Percentiles rank a stretch among this genome's conserved stretches.
These are phyloP conservation scores for Pygocentrus nattereri DNA, from an alignment of 2,797 vertebrate species.

Conservation along the genomic window DNA sequence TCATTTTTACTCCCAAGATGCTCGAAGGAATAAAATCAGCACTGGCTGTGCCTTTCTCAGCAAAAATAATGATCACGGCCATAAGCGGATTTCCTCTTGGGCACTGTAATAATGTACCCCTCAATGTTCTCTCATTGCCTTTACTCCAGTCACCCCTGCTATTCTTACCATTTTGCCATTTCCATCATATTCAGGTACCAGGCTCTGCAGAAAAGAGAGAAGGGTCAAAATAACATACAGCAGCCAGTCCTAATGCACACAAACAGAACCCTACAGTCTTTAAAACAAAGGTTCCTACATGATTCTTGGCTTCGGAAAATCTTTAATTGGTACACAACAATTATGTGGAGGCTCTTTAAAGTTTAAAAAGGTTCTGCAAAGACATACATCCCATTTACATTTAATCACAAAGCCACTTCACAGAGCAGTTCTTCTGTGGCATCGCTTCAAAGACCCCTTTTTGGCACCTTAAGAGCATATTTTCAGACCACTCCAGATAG, in stretches of 20 bases:
- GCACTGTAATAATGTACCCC: neutral
- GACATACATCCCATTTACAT: neutral
- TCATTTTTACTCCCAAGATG: neutral
- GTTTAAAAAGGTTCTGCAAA: neutral
- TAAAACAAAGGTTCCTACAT: neutral
- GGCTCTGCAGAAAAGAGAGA: neutral
- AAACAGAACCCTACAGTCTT: neutral
- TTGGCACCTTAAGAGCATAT: neutral
- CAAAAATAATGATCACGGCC: neutral
- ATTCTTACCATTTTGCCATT: neutral
- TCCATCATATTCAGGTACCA: no score
- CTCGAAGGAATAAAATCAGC: neutral
- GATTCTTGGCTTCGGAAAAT: neutral
- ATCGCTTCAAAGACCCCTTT: neutral
- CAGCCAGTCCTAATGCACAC: neutral
- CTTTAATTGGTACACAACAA: neutral
- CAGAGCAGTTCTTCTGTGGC: neutral
- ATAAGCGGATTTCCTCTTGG: neutral
- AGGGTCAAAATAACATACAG: neutral
- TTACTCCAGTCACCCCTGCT: neutral
- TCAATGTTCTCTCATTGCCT: neutral
- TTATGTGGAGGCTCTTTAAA: neutral
- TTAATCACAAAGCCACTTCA: neutral
- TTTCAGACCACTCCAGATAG: conserved; percentile 53
- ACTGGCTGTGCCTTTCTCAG: neutral